phyloP scores from a whole-genome alignment of 2,888 invertebrate genomes.

The Drosophila atroscutellata region DNA sequence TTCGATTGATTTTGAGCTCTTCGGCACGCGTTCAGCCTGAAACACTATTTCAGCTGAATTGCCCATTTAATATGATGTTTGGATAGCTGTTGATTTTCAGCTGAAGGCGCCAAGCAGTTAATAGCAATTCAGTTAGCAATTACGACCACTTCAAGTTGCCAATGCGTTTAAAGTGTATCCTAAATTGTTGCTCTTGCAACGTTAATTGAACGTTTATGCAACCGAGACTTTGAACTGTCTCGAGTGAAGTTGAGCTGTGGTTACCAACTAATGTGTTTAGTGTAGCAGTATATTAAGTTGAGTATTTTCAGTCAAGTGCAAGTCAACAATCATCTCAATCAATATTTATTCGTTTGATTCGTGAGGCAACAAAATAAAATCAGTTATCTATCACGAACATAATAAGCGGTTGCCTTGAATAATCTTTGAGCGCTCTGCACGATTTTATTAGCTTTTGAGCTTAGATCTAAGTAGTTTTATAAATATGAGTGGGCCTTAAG shows the following conservation, averaged over 20 bases:
- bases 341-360: constrained; percentile 19
- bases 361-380: constrained; percentile 4
- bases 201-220: constrained; percentile 29
- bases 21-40: constrained; percentile 1
- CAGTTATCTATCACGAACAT: constrained; percentile 13
- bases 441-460: constrained; percentile 6
- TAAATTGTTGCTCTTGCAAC: constrained; percentile 29
- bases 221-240: background rate
- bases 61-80: constrained; percentile 26
- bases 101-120: constrained; percentile 21
- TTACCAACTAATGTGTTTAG: constrained; percentile 30
- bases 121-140: constrained; percentile 26
- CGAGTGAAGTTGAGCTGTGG: constrained; percentile 5
- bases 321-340: constrained; percentile 5
- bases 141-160: constrained; percentile 17
- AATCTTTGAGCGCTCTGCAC: constrained; percentile 5
- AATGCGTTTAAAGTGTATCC: constrained; percentile 9
- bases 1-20: background rate
- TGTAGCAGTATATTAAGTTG: background rate
- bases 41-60: constrained; percentile 8
- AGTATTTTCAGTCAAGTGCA: constrained; percentile 13
- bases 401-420: constrained; percentile 1
- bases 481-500: background rate
- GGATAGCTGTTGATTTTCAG: constrained; percentile 21
- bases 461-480: background rate